phyloP scores from a whole-genome alignment of 2,113 vertebrate species.

The Hoplias malabaricus region DNA sequence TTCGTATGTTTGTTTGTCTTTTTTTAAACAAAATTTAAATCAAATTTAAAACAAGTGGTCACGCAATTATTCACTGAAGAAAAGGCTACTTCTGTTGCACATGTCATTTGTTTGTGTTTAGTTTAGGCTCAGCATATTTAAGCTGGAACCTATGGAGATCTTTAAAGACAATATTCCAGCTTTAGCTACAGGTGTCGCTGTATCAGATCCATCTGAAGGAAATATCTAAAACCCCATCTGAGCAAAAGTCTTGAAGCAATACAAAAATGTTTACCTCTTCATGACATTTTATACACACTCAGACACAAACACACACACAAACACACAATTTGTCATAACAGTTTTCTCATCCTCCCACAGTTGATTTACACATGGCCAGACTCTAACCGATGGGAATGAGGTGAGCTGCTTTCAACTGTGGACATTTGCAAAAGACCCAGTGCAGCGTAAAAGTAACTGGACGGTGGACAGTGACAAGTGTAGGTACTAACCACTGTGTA shows the following conservation, averaged over 20 bases:
- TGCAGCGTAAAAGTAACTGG: neutral
- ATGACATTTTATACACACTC: neutral
- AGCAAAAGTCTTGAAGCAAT: neutral
- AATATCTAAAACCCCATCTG: neutral
- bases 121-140: too few species aligned
- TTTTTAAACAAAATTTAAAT: too few species aligned
- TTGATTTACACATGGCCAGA: neutral
- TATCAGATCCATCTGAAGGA: neutral
- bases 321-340: neutral
- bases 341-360: neutral
- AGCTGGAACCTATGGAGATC: too few species aligned
- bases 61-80: too few species aligned
- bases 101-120: too few species aligned
- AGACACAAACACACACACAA: neutral
- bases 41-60: too few species aligned
- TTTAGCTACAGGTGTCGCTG: neutral
- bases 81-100: too few species aligned
- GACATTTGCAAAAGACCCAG: neutral
- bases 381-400: neutral
- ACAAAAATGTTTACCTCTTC: slow-evolving; percentile 1
- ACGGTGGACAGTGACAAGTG: too few species aligned
- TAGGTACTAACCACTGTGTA: too few species aligned
- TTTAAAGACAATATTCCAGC: too few species aligned
- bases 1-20: too few species aligned
- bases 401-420: neutral